Conservation (phyloP, 2,797 vertebrate species). For the Bucorvus abyssinicus region DNA sequence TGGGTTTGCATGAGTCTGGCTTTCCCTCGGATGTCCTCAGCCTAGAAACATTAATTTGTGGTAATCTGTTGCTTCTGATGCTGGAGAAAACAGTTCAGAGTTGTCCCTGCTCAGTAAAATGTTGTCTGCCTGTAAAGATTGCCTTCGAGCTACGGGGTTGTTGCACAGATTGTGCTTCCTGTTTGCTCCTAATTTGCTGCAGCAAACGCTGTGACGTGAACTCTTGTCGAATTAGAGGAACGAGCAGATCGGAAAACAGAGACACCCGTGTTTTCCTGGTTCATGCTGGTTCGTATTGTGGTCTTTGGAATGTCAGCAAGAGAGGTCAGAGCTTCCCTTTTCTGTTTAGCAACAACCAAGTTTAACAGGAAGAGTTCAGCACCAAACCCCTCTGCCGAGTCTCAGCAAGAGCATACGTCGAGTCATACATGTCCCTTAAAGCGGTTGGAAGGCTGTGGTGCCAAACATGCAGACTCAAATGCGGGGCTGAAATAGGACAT, state of each 20-base stretch:
- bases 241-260: accelerated
- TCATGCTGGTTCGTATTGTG: neutral
- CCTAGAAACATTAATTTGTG: neutral
- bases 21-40: neutral
- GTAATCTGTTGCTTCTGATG: neutral
- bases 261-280: neutral
- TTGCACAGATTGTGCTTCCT: neutral
- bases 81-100: neutral
- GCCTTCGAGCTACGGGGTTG: neutral
- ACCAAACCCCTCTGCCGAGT: neutral
- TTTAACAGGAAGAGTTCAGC: neutral
- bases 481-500: neutral
- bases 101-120: neutral
- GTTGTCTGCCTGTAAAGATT: neutral
- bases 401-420: neutral
- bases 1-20: neutral
- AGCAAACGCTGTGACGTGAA: neutral
- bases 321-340: neutral
- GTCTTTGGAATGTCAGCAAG: neutral
- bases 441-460: neutral
- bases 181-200: neutral
- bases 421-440: neutral
- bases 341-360: neutral
- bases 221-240: neutral
- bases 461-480: accelerated